Conservation (phyloP, 2,113 vertebrate species). For the Poecile atricapillus region DNA sequence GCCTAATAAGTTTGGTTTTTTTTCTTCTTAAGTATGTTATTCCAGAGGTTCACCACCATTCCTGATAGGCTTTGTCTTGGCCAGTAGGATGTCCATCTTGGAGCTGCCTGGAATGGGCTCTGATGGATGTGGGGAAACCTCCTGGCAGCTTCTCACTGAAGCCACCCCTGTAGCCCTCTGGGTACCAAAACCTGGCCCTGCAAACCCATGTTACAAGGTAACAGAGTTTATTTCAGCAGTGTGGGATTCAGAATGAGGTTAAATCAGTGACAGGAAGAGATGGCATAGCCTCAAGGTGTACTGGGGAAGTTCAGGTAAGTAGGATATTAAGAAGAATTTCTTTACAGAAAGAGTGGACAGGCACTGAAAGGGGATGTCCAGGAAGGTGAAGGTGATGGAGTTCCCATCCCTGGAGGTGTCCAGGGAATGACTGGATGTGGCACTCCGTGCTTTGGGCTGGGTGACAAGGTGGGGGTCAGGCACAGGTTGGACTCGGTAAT, state of each 20-base stretch:
- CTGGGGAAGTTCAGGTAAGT: accelerated
- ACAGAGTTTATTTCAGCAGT: not conserved
- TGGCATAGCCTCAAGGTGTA: not conserved
- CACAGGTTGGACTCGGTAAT: not conserved
- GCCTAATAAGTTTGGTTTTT: not conserved
- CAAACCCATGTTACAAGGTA: not conserved
- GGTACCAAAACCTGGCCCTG: not conserved
- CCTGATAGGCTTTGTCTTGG: not conserved
- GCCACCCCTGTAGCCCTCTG: not conserved
- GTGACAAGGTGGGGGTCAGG: accelerated
- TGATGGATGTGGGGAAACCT: not conserved
- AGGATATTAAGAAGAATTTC: not conserved
- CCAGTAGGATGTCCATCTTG: not conserved
- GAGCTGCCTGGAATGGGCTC: not conserved
- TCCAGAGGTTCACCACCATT: not conserved
- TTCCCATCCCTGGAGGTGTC: not conserved
- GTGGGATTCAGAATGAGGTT: not conserved
- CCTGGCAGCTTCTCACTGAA: not conserved
- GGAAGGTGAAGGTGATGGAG: not conserved
- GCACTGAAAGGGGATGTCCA: not conserved
- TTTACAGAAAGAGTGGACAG: not conserved
- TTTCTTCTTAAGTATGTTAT: not conserved
- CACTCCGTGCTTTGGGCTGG: not conserved
- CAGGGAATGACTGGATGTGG: not conserved
- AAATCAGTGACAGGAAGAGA: not conserved